Evolutionary conservation across 2,797 vertebrate species (phyloP).

Genomic region (Melanotaenia maccullochi): DNA sequence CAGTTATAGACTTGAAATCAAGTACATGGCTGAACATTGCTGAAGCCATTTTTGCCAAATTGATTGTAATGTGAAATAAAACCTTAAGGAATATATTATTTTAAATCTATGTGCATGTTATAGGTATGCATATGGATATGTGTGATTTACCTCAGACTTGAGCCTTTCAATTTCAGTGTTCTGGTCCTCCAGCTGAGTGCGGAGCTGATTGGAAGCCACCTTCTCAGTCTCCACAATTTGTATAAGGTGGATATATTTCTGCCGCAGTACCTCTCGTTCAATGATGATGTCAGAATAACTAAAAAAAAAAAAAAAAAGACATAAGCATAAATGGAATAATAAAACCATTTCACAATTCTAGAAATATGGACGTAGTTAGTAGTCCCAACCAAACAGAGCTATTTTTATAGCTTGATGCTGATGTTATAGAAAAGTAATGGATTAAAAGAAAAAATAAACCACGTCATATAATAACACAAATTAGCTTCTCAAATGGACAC

Average conservation of each 20-base stretch:
- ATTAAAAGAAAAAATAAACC: neutral
- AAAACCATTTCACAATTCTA: neutral
- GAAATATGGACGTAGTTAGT: neutral
- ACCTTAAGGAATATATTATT: neutral
- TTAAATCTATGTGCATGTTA: neutral
- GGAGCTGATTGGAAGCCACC: slow-evolving; percentile 95
- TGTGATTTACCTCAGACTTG: slow-evolving; percentile 90
- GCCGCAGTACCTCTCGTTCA: slow-evolving; percentile 96
- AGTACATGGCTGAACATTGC: too few species aligned
- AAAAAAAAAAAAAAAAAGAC: slow-evolving; percentile 24
- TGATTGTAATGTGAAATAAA: neutral
- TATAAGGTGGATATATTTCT: slow-evolving; percentile 98
- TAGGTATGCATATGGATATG: neutral
- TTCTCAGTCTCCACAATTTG: slow-evolving; percentile 99
- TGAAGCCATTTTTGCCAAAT: neutral
- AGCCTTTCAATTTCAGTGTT: slow-evolving; percentile 97
- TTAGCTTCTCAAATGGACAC: too few species aligned
- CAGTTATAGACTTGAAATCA: neutral
- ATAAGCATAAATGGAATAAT: neutral
- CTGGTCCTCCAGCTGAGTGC: slow-evolving; percentile 97
- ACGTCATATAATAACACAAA: neutral
- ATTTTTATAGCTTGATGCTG: neutral
- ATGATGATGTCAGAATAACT: slow-evolving; percentile 97
- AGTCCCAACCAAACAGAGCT: neutral
- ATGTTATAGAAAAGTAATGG: neutral